phyloP scores from a whole-genome alignment of 2,888 invertebrate genomes.

The Actias luna region DNA sequence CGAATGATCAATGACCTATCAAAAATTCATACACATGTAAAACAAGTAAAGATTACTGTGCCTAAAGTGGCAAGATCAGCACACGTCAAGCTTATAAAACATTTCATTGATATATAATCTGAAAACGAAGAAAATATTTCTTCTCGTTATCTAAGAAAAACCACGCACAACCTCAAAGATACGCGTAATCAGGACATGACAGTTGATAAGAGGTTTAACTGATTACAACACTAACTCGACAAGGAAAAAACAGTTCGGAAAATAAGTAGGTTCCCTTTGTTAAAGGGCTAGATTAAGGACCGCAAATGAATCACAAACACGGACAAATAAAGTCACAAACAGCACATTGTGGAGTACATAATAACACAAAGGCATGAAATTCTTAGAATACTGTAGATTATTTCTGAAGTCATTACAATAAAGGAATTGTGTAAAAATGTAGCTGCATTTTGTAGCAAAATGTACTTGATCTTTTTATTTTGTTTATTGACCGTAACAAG shows the following conservation, averaged over 20 bases:
- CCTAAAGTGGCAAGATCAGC: neutral
- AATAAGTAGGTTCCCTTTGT: neutral
- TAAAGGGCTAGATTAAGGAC: neutral
- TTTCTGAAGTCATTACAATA: neutral
- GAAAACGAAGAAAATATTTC: neutral
- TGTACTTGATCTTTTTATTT: neutral
- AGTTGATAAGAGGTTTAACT: neutral
- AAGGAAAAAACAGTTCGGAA: constrained; percentile 4
- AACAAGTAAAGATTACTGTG: neutral
- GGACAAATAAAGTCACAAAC: neutral
- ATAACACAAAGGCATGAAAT: neutral
- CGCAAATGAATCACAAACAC: neutral
- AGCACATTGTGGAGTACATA: neutral
- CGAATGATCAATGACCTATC: neutral
- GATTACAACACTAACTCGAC: neutral
- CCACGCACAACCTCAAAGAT: neutral
- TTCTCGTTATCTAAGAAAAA: neutral
- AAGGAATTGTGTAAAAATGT: neutral
- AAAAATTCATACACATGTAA: neutral
- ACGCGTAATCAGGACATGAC: neutral
- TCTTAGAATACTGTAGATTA: neutral
- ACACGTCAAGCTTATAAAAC: neutral
- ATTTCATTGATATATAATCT: neutral
- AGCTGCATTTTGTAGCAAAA: neutral
- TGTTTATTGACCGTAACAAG: neutral